A percentile compares a stretch with the other conserved stretches of the same genome.
These are phyloP conservation scores for Trissolcus brochymenae DNA, from an alignment of 2,888 invertebrate genomes.

Conservation along the genomic window DNA sequence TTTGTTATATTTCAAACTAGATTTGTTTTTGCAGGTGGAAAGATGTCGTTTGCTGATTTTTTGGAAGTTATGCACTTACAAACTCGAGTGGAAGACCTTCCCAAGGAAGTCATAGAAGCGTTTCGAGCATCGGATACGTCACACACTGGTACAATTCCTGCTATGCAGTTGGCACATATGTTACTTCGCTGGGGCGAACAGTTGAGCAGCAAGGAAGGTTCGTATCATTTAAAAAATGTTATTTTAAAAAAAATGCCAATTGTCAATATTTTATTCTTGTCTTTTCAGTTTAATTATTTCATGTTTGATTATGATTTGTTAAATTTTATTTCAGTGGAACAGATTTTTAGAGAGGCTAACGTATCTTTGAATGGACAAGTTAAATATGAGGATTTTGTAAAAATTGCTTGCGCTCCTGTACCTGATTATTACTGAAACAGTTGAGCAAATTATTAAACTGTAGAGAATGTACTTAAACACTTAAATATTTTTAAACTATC, in stretches of 20 bases:
- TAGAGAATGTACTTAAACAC: too few relatives aligned
- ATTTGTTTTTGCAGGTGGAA: slow-evolving; percentile 84
- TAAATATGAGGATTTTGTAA: slow-evolving; percentile 93
- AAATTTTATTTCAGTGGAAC: slow-evolving; percentile 82
- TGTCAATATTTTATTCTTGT: too few relatives aligned
- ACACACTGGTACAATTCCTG: slow-evolving; percentile 85
- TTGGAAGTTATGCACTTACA: slow-evolving; percentile 96
- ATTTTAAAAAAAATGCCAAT: too few relatives aligned
- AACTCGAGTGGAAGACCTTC: slow-evolving; percentile 87
- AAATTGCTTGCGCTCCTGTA: slow-evolving; percentile 93
- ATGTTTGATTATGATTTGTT: too few relatives aligned
- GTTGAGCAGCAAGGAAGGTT: slow-evolving; percentile 82
- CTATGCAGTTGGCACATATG: slow-evolving; percentile 89
- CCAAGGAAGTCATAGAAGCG: slow-evolving; percentile 90
- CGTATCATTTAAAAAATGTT: too few relatives aligned
- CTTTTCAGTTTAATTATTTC: too few relatives aligned
- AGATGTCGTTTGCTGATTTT: slow-evolving; percentile 96
- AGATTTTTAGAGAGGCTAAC: slow-evolving; percentile 94
- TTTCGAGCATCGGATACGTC: slow-evolving; percentile 90
- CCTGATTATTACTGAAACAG: slow-evolving; percentile 90
- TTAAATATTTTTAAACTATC: too few relatives aligned
- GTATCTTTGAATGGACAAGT: slow-evolving; percentile 87
- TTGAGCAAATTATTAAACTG: background rate
- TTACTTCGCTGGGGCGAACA: slow-evolving; percentile 95
- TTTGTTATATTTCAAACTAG: too few relatives aligned